These are phyloP conservation scores for Eretmochelys imbricata DNA, from an alignment of 2,113 vertebrate genomes.

Conservation along the genomic window DNA sequence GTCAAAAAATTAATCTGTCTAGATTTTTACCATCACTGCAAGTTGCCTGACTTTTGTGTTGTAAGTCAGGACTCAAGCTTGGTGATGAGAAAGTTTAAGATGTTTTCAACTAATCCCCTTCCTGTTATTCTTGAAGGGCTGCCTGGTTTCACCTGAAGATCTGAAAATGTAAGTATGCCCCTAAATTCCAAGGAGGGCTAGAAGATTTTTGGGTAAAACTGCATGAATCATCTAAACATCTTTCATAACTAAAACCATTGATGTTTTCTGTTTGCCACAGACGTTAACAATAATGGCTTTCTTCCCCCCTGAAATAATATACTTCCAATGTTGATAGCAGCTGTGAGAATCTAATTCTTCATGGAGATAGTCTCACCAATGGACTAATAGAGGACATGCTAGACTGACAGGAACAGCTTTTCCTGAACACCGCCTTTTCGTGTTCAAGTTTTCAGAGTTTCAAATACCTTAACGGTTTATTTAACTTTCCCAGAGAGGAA, in stretches of 20 bases:
- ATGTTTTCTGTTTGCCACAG: neutral
- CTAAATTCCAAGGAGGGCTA: neutral
- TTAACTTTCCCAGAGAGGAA: neutral
- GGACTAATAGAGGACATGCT: neutral
- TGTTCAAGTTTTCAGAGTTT: neutral
- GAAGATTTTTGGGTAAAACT: neutral
- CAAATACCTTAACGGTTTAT: neutral
- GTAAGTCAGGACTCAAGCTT: neutral
- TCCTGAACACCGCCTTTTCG: neutral
- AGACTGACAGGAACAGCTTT: neutral
- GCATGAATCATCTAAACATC: conserved; percentile 13
- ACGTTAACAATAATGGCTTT: neutral
- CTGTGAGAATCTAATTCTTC: neutral
- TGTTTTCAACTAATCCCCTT: neutral
- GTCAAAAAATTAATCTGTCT: neutral
- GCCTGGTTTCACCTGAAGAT: neutral
- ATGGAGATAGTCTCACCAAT: fast-evolving
- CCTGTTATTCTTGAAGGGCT: neutral
- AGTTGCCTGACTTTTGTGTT: neutral
- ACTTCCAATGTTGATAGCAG: neutral
- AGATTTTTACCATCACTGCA: neutral
- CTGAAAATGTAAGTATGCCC: conserved; percentile 5
- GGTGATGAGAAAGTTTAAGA: neutral
- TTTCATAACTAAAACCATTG: neutral
- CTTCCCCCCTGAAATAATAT: neutral